These are phyloP conservation scores for Cyphomyrus discorhynchus DNA, from an alignment of 2,113 vertebrate genomes.

Conservation along the genomic window DNA sequence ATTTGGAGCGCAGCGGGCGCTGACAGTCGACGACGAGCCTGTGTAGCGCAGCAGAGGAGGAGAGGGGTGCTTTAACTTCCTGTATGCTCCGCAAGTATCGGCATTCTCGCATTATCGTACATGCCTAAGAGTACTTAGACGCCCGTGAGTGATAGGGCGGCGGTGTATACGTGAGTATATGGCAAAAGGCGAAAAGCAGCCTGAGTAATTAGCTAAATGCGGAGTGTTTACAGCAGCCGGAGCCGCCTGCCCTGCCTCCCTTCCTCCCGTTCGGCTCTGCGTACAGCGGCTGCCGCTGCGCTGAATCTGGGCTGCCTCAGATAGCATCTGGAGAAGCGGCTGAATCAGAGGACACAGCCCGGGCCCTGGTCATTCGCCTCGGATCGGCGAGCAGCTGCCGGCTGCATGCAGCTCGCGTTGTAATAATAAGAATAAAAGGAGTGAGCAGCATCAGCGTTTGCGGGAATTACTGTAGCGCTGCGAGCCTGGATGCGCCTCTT, in stretches of 20 bases:
- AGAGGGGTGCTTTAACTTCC: constrained; percentile 52
- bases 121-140: constrained; percentile 25
- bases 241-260: constrained; percentile 36
- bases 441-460: neutral
- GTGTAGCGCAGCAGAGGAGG: constrained; percentile 41
- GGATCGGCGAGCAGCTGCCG: constrained; percentile 15
- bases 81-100: constrained; percentile 41
- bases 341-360: constrained; percentile 42
- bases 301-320: constrained; percentile 38
- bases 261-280: constrained; percentile 31
- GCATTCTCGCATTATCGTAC: constrained; percentile 21
- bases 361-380: constrained; percentile 41
- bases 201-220: constrained; percentile 38
- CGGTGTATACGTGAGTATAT: constrained; percentile 3
- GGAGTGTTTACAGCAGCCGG: constrained; percentile 44
- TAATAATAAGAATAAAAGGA: neutral
- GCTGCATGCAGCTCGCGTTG: neutral
- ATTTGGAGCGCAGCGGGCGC: constrained; percentile 36
- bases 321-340: constrained; percentile 47
- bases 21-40: constrained; percentile 35
- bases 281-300: constrained; percentile 29
- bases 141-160: constrained; percentile 27
- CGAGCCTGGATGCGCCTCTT: constrained; percentile 47
- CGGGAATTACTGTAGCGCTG: neutral
- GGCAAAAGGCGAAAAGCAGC: constrained; percentile 13